Percentiles rank a stretch among this genome's conserved stretches.
Evolutionary conservation across 1,140 invertebrate species (phyloP).

Genomic region (Philotrypesis tridentata): DNA sequence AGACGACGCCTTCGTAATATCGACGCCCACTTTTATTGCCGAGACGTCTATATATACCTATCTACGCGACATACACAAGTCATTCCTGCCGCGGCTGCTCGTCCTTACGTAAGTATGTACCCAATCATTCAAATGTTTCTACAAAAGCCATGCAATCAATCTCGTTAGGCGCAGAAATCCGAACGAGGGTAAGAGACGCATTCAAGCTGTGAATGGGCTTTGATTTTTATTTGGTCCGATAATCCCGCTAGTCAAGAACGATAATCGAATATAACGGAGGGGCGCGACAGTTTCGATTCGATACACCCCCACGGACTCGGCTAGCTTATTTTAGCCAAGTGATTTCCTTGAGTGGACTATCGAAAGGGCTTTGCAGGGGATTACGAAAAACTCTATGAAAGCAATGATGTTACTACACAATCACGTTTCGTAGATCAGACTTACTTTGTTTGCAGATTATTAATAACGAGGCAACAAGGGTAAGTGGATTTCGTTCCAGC

Average conservation of each 20-base stretch:
- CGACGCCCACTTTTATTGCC: conserved; percentile 16
- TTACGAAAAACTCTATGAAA: neutral
- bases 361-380: neutral
- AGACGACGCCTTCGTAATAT: neutral
- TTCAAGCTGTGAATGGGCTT: neutral
- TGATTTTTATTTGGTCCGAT: conserved; percentile 32
- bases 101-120: neutral
- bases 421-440: neutral
- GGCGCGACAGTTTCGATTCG: neutral
- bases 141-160: neutral
- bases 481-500: neutral
- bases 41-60: neutral
- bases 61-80: neutral
- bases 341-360: conserved; percentile 1
- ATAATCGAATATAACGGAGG: conserved; percentile 23
- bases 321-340: conserved; percentile 16
- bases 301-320: too few species aligned
- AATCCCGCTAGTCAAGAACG: conserved; percentile 1
- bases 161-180: neutral
- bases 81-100: neutral
- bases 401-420: neutral
- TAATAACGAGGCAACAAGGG: neutral
- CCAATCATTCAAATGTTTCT: neutral
- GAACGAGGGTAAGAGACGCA: neutral
- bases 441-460: neutral